Evolutionary conservation across 2,797 vertebrate genomes (phyloP), one percentile per base, ranked within the genome.

Genomic region (Notoglanidium macrostoma): DNA sequence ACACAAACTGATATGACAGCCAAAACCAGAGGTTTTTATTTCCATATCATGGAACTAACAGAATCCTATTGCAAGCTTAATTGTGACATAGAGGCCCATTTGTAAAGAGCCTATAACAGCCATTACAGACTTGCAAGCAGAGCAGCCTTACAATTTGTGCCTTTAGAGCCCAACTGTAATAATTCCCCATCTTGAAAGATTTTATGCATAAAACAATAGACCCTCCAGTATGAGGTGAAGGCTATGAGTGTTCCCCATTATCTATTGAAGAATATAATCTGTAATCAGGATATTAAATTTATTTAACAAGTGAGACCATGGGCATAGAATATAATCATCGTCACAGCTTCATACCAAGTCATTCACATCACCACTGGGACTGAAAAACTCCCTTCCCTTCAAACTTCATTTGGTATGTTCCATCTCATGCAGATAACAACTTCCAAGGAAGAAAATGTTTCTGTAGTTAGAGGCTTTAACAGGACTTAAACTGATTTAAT

Each of bases 91-190:
- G 44, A 77, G 46, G 49, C 15, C 51, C 55, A 15, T 54, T 6
- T 77, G 15, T 19, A 55, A 78, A 78, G 76, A 55, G n/a, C 21
- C 46, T 55, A 77, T n/a, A 57, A 78, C 49, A 78, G 51, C 17
- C 49, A 78, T 57, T 55, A 35, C 29, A 78, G 19, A 35, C 51
- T 78, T 57, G 12, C 2, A 55, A 29, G n/a, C 51, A 57, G 17
- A 55, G 51, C 76, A 78, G n/a, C 29, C 76, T 51, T 78, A 54
- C 7, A 57, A 78, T 78, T 78, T 55, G n/a, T 19, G 17, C 51
- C 17, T 32, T 35, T 77, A 32, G n/a, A 55, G 15, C 74, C 29
- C n/a, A 55, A 55, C 26, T 51, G 44, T 49, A 74, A 74, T n/a
- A 49, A 76, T 15, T 51, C 51, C 14, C 46, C 12, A 51, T 51